Evolutionary conservation across 2,888 invertebrate genomes (phyloP).

Genomic region (Leptopterna dolabrata): DNA sequence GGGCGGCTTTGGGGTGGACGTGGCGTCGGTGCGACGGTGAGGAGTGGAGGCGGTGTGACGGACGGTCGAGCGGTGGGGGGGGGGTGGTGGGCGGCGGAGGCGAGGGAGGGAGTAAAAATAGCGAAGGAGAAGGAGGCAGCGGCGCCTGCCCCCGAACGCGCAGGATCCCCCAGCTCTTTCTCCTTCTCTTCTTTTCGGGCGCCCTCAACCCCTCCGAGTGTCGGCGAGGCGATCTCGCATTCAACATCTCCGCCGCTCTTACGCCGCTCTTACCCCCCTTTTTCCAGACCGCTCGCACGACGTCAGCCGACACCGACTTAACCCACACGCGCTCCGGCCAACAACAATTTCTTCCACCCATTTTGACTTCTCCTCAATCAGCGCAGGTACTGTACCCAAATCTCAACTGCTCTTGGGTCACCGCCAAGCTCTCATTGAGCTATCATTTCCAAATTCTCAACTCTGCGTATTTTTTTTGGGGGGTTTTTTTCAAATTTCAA

Average conservation of each 20-base stretch:
- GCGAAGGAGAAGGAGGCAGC: slow-evolving; percentile 44
- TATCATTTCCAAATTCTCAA: no score
- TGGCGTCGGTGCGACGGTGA: slow-evolving; percentile 16
- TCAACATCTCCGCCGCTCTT: slow-evolving; percentile 42
- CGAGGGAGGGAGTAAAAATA: slow-evolving; percentile 52
- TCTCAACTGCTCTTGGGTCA: neutral
- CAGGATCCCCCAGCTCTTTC: slow-evolving; percentile 25
- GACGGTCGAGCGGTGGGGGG: slow-evolving; percentile 4
- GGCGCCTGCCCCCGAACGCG: slow-evolving; percentile 29
- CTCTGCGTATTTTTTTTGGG: no score
- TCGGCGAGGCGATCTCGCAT: slow-evolving; percentile 53
- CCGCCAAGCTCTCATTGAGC: no score
- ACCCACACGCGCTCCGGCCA: neutral
- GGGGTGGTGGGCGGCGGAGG: neutral
- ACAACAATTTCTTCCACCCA: neutral
- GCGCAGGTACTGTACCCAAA: neutral
- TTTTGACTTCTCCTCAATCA: neutral
- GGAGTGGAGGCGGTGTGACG: slow-evolving; percentile 28
- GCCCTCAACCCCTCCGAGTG: neutral
- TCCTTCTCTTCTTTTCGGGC: slow-evolving; percentile 14
- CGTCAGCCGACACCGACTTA: neutral
- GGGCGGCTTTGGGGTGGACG: slow-evolving; percentile 3
- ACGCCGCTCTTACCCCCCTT: slow-evolving; percentile 9
- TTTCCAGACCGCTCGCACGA: slow-evolving; percentile 13
- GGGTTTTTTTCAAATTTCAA: neutral